Conservation (phyloP, 2,113 vertebrate species). For the Tupaia chinensis region DNA sequence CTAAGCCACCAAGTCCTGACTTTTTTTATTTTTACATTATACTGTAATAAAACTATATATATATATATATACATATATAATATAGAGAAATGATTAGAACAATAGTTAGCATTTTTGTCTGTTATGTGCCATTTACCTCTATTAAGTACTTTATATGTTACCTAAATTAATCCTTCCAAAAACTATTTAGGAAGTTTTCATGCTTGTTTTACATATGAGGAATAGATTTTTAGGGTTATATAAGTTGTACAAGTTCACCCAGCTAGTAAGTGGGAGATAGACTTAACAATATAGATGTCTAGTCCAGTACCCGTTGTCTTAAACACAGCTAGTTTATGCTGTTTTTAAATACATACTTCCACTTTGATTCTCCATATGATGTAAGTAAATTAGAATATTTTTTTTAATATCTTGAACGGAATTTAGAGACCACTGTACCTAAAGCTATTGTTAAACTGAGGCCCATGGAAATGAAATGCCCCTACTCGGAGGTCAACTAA, state of each 20-base stretch:
- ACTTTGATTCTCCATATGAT: neutral
- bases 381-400: neutral
- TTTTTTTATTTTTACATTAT: neutral
- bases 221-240: neutral
- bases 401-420: slow-evolving; percentile 17
- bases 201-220: neutral
- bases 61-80: neutral
- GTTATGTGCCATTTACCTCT: neutral
- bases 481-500: neutral
- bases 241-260: neutral
- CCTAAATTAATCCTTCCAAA: slow-evolving; percentile 9
- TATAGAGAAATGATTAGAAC: neutral
- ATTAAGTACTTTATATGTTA: neutral
- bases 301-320: neutral
- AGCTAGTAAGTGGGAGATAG: neutral
- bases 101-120: neutral
- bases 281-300: neutral
- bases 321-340: neutral
- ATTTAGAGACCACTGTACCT: neutral
- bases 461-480: neutral
- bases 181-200: neutral
- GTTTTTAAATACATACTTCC: neutral
- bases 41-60: neutral
- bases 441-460: neutral
- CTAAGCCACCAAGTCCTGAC: no score